Evolutionary conservation across 2,888 invertebrate genomes (phyloP).

Genomic region (Aphodius sticticus): DNA sequence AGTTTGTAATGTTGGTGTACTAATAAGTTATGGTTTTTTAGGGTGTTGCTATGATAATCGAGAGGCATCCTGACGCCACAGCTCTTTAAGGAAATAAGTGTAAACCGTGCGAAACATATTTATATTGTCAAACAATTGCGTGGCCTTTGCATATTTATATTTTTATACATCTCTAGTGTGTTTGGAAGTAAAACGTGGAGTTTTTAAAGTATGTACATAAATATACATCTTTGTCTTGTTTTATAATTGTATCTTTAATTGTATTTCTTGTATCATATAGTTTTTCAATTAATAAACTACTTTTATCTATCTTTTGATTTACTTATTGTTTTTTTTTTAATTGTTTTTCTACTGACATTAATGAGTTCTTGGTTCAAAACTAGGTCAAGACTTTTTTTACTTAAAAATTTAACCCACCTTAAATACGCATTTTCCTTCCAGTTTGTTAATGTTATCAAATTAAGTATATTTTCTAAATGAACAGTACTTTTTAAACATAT

Average conservation of each 20-base stretch:
- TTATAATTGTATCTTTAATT: conserved; percentile 10
- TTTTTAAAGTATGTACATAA: conserved; percentile 21
- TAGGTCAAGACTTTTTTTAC: too few relatives aligned
- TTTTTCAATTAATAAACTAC: conserved; percentile 10
- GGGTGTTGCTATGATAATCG: conserved; percentile 91
- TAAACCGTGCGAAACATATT: conserved; percentile 17
- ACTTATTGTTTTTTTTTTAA: not conserved
- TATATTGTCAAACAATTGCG: conserved; percentile 11
- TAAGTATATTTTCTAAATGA: too few relatives aligned
- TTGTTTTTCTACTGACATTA: too few relatives aligned
- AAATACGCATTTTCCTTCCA: too few relatives aligned
- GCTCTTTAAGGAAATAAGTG: conserved; percentile 61
- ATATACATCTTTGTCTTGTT: conserved; percentile 15
- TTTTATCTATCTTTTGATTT: not conserved
- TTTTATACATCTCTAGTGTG: conserved; percentile 17
- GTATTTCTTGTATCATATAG: conserved; percentile 10
- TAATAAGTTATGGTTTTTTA: conserved; percentile 51
- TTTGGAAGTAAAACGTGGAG: conserved; percentile 4
- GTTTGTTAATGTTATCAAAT: too few relatives aligned
- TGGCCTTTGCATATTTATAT: conserved; percentile 33
- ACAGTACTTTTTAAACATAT: too few relatives aligned
- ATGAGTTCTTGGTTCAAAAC: too few relatives aligned
- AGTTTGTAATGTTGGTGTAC: too few relatives aligned
- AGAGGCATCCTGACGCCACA: conserved; percentile 85
- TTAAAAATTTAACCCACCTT: too few relatives aligned